Evolutionary conservation across 2,113 vertebrate genomes (phyloP).

Genomic region (Sebastes schlegelii): DNA sequence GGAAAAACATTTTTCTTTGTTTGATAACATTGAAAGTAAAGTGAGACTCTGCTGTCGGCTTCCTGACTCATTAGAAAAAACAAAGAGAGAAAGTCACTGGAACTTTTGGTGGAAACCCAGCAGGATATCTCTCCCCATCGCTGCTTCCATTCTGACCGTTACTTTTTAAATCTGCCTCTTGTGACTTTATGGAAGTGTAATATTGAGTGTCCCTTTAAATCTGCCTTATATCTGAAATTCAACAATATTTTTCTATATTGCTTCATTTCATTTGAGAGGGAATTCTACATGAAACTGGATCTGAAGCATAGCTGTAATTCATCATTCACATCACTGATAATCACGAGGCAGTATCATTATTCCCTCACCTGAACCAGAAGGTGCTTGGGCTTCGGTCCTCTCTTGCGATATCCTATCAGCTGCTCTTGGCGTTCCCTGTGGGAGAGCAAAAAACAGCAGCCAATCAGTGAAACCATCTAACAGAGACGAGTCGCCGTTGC

Average conservation of each 20-base stretch:
- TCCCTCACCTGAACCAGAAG: conserved; percentile 86
- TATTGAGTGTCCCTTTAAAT: not conserved
- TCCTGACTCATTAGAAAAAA: no score
- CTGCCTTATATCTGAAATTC: not conserved
- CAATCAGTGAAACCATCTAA: conserved; percentile 49
- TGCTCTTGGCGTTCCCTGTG: conserved; percentile 95
- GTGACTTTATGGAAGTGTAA: not conserved
- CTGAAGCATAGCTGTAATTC: not conserved
- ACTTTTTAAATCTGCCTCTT: no score
- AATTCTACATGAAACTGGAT: not conserved
- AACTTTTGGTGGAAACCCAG: no score
- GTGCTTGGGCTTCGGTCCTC: conserved; percentile 96
- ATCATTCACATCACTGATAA: not conserved
- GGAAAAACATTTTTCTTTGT: no score
- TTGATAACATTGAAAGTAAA: no score
- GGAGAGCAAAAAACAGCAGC: conserved; percentile 53
- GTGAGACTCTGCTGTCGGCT: no score
- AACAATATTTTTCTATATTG: not conserved
- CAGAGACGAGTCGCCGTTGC: conserved; percentile 62
- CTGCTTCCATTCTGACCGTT: no score
- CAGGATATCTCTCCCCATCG: no score
- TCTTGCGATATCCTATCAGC: conserved; percentile 95
- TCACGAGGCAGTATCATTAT: not conserved
- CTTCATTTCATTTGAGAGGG: not conserved
- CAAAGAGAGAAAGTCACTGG: no score